Evolutionary conservation across 37 sponge, comb jelly and placozoan genomes (phyloP).

Genomic region (Crambe crambe): DNA sequence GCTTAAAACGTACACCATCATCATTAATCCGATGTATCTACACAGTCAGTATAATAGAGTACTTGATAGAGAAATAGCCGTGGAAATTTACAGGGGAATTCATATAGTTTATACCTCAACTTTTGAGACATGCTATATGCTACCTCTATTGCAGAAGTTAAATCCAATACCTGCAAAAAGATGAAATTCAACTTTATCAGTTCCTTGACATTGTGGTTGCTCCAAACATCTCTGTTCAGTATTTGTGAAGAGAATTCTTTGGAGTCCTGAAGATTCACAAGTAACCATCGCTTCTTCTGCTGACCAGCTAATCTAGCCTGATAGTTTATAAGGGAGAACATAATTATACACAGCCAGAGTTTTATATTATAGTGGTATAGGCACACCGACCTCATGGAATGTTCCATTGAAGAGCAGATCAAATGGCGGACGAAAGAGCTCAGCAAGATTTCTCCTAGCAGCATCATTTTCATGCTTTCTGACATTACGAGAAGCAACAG

Average conservation of each 20-base stretch:
- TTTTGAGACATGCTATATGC: no score
- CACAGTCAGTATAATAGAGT: not conserved
- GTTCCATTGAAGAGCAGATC: slow-evolving; percentile 81
- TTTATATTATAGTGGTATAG: no score
- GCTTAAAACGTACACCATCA: slow-evolving; percentile 65
- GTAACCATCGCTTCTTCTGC: slow-evolving; percentile 56
- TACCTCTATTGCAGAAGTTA: no score
- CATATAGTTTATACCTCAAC: no score
- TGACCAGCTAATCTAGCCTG: slow-evolving; percentile 65
- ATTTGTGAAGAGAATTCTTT: slow-evolving; percentile 82
- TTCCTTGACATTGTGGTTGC: slow-evolving; percentile 52
- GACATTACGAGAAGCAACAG: not conserved
- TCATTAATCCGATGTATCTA: slow-evolving; percentile 54
- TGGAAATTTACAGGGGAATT: no score
- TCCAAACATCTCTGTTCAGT: slow-evolving; percentile 91
- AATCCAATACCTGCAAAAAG: slow-evolving; percentile 87
- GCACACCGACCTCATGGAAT: slow-evolving; percentile 68
- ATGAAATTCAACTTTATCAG: slow-evolving; percentile 58
- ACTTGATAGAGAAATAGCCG: no score
- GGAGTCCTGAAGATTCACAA: slow-evolving; percentile 83
- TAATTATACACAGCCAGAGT: not conserved
- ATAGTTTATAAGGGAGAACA: not conserved
- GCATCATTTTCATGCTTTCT: not conserved
- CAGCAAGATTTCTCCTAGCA: slow-evolving; percentile 52
- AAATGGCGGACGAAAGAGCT: slow-evolving; percentile 81